Evolutionary conservation across 2,113 vertebrate species (phyloP).

Genomic region (Plotosus lineatus): DNA sequence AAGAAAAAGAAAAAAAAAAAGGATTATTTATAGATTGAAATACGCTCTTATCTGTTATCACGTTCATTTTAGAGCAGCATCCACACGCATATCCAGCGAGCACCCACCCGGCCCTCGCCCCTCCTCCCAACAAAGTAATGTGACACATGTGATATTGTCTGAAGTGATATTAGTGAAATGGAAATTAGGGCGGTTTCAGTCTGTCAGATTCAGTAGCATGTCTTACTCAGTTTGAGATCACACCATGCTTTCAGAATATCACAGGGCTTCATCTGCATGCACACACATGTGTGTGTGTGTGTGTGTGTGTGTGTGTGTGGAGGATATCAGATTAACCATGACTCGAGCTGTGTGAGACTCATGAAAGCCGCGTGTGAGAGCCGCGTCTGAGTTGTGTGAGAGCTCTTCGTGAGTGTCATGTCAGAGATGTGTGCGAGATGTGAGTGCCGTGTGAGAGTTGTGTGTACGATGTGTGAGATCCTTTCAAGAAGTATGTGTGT

Average conservation of each 20-base stretch:
- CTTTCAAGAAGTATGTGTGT: no score
- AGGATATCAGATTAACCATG: background rate
- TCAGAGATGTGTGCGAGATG: background rate
- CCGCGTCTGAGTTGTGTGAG: background rate
- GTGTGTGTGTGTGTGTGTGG: background rate
- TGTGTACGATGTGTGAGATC: background rate
- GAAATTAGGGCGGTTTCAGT: constrained; percentile 49
- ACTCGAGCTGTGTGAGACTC: background rate
- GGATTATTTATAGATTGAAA: no score
- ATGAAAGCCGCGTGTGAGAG: background rate
- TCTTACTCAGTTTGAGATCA: constrained; percentile 52
- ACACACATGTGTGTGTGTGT: background rate
- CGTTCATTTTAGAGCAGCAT: background rate
- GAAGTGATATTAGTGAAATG: constrained; percentile 47
- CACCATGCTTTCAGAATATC: constrained; percentile 49
- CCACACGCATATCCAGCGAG: no score
- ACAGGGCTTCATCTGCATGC: no score
- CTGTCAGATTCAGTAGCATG: constrained; percentile 36
- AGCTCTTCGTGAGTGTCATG: background rate
- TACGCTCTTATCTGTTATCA: background rate
- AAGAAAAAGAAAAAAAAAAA: background rate
- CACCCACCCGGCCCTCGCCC: background rate
- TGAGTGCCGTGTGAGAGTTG: background rate
- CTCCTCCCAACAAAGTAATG: background rate
- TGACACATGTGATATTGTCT: constrained; percentile 38